A percentile compares a stretch with the other conserved stretches of the same genome.
These are phyloP conservation scores for Tauraco erythrolophus DNA, from an alignment of 2,113 vertebrate genomes.

Conservation along the genomic window DNA sequence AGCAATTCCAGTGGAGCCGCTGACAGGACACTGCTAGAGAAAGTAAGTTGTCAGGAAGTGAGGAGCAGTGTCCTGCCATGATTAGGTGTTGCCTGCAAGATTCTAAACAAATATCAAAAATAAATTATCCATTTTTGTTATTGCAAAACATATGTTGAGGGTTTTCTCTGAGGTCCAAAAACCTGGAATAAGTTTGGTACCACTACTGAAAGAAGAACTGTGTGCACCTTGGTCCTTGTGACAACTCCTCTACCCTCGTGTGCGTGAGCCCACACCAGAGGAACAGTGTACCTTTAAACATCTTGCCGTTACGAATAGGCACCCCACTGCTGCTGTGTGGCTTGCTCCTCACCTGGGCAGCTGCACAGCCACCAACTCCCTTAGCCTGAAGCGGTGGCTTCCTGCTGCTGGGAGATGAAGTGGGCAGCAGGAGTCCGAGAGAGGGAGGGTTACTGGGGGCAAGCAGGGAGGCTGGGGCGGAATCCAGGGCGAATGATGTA, in stretches of 20 bases:
- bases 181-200: neutral
- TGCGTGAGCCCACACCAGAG: neutral
- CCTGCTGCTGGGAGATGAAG: neutral
- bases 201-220: neutral
- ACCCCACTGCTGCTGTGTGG: neutral
- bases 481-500: neutral
- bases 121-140: neutral
- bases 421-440: neutral
- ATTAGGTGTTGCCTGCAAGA: neutral
- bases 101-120: neutral
- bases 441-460: neutral
- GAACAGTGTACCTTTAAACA: neutral
- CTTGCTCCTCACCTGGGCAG: neutral
- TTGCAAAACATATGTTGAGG: neutral
- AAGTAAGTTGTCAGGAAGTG: neutral
- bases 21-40: neutral
- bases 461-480: neutral
- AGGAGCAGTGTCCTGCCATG: neutral
- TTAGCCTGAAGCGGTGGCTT: neutral
- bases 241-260: neutral
- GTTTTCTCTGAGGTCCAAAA: neutral
- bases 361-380: neutral
- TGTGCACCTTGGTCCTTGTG: rapidly evolving
- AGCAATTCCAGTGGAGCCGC: rapidly evolving
- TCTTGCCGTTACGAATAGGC: neutral